Evolutionary conservation across 2,888 invertebrate species (phyloP), one percentile per base, ranked within the genome.

Genomic region (Leuctra nigra): DNA sequence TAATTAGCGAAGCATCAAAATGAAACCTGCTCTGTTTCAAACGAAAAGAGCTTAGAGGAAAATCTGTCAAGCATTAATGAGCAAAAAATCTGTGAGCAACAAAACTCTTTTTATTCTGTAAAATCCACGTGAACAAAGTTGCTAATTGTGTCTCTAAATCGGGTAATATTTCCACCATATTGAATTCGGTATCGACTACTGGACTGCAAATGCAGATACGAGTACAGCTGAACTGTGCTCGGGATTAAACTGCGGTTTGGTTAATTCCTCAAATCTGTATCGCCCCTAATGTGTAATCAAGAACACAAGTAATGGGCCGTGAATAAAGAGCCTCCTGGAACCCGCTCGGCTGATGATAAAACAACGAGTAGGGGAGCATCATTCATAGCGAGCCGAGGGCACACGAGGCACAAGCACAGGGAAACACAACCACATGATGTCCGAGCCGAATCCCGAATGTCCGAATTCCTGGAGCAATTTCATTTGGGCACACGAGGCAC

Each of bases 181-280:
- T n/a, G n/a, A n/a, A n/a, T n/a, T n/a, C n/a, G n/a, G n/a, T n/a
- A n/a, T n/a, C n/a, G n/a, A n/a, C n/a, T n/a, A n/a, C n/a, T n/a
- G n/a, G n/a, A n/a, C n/a, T n/a, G n/a, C n/a, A n/a, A n/a, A n/a
- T n/a, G n/a, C n/a, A n/a, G n/a, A n/a, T n/a, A n/a, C n/a, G n/a
- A n/a, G n/a, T n/a, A n/a, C n/a, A n/a, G n/a, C n/a, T n/a, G n/a
- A n/a, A n/a, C n/a, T n/a, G n/a, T n/a, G n/a, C n/a, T n/a, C n/a
- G n/a, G n/a, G n/a, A n/a, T n/a, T n/a, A n/a, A n/a, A n/a, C n/a
- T n/a, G 50, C n/a, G 50, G 50, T 18, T 50, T 48, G n/a, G 50
- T 33, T 50, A 50, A 50, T 50, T 35, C 50, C 50, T 50, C 50
- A 35, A 50, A 50, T 50, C 50, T 50, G 50, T 13, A 50, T 50